Evolutionary conservation across 1,140 invertebrate genomes (phyloP), one percentile per base, ranked within the genome.

Genomic region (Atta cephalotes): DNA sequence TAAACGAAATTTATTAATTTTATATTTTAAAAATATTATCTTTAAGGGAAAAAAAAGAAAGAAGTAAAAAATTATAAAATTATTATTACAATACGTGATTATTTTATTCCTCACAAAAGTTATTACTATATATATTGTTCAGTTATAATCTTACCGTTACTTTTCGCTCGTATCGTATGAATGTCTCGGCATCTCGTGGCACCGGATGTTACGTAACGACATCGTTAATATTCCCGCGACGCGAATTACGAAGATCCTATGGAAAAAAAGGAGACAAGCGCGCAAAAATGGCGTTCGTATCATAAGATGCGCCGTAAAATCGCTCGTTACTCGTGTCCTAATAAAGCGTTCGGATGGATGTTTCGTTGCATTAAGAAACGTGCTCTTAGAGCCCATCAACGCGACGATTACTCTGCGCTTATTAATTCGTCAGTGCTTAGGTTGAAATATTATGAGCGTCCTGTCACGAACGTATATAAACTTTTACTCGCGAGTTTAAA

Each of bases 331-430:
- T 10, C 56, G 35, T 14, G 53, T 68, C 18, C 16, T 70, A 56
- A 76, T 87, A 76, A 84, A 87, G 12, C 18, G 25, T 86, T 60
- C 18, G 35, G 56, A 79, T 85, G 18, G 21, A 31, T 79, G 76
- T 86, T 49, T 79, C 51, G 76, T 56, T 86, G 53, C 21, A 79
- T 66, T 65, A 79, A 68, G 65, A 68, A 80, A 68, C 21, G n/a
- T 28, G 16, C 66, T 31, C 39, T 62, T 49, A 28, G 16, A 60
- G 31, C 1, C 25, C n/a, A 70, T 62, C 39, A 39, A 45, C 56
- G 39, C 56, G 49, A 25, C 21, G 56, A 62, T 82, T 60, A 81
- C 79, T 71, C 31, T 45, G 68, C 56, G 35, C 58, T 72, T 82
- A 72, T 82, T 82, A 82, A 72, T 60, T 49, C 25, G 39, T 39